Percentiles rank a stretch among this genome's conserved stretches.
Evolutionary conservation across 2,113 vertebrate genomes (phyloP).

Genomic region (Bubo bubo): DNA sequence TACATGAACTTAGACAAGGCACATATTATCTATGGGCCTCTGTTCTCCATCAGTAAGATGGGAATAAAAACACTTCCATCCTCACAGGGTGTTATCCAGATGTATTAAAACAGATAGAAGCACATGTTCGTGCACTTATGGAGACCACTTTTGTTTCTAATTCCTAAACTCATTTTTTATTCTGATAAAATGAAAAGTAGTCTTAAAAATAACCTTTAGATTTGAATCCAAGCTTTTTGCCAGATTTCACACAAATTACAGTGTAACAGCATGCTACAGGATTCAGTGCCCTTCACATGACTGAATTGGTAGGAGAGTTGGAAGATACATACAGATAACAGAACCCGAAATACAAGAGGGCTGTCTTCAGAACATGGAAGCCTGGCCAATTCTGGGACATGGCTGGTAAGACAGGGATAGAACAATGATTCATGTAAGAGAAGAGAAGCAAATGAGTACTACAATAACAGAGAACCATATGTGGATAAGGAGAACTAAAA

Average conservation of each 20-base stretch:
- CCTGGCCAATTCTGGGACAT: background rate
- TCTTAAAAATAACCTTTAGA: background rate
- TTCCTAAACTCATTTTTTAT: background rate
- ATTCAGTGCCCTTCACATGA: background rate
- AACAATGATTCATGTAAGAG: background rate
- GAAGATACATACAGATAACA: background rate
- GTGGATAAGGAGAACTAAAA: background rate
- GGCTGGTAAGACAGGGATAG: background rate
- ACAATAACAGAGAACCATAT: background rate
- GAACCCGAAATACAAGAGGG: background rate
- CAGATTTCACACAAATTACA: background rate
- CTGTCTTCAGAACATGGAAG: background rate
- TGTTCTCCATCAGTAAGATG: background rate
- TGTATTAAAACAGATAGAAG: background rate
- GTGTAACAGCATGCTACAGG: background rate
- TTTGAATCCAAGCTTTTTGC: background rate
- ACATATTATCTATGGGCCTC: background rate
- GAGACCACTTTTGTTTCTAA: background rate
- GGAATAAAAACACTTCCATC: background rate
- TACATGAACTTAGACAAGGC: background rate
- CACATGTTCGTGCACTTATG: background rate
- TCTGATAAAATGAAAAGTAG: background rate
- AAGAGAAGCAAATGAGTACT: background rate
- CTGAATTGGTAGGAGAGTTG: background rate
- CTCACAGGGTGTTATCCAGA: background rate